These are phyloP conservation scores for Ormyrus thymus DNA, from an alignment of 2,888 invertebrate species.

Conservation along the genomic window DNA sequence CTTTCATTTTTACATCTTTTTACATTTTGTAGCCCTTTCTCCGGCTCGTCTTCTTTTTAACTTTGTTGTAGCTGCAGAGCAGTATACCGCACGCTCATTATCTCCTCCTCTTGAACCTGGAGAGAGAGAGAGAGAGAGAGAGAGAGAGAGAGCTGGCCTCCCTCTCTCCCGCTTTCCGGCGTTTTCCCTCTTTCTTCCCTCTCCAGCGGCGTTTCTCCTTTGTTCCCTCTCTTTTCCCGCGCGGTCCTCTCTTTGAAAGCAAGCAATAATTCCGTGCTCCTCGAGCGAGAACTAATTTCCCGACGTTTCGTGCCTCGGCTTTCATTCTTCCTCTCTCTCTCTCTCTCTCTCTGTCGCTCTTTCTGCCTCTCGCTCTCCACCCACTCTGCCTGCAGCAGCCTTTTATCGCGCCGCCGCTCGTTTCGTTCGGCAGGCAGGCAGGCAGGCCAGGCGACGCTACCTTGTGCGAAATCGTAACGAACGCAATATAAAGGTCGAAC, in stretches of 20 bases:
- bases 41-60: constrained; percentile 33
- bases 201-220: constrained; percentile 1
- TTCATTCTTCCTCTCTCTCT: constrained; percentile 29
- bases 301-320: constrained; percentile 42
- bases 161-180: constrained; percentile 7
- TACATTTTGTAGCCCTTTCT: constrained; percentile 4
- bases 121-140: neutral
- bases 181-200: constrained; percentile 26
- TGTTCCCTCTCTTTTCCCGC: constrained; percentile 50
- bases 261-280: constrained; percentile 66
- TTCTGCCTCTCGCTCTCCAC: constrained; percentile 28
- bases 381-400: neutral
- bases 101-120: constrained; percentile 48
- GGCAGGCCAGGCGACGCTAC: too few species aligned
- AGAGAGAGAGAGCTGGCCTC: neutral
- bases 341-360: neutral
- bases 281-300: constrained; percentile 68
- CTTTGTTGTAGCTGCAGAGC: constrained; percentile 26
- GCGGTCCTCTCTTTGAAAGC: constrained; percentile 60
- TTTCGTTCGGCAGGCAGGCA: constrained; percentile 13
- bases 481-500: constrained; percentile 43
- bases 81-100: constrained; percentile 38
- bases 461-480: constrained; percentile 37
- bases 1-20: constrained; percentile 33
- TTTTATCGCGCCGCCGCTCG: constrained; percentile 56